phyloP scores from a whole-genome alignment of 2,113 vertebrate genomes.

The Rhabdornis inornatus region DNA sequence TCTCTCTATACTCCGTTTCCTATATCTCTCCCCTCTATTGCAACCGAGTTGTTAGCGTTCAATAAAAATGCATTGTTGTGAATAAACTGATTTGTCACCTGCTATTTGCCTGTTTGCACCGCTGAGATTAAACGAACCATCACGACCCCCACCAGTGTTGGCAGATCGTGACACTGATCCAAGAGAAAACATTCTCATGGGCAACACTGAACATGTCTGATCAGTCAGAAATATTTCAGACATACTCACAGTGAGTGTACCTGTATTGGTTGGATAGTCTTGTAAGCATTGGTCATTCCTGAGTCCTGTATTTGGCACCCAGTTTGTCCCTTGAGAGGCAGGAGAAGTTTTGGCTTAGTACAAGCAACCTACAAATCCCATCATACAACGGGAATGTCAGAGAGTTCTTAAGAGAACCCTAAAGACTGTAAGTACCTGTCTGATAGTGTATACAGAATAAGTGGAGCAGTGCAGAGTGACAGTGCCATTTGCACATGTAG shows the following conservation, averaged over 20 bases:
- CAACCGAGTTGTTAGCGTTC: no score
- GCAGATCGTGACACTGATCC: no score
- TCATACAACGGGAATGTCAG: neutral
- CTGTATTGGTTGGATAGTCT: neutral
- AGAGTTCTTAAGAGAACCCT: neutral
- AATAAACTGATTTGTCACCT: no score
- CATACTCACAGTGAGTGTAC: neutral
- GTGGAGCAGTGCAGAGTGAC: neutral
- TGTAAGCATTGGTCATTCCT: neutral
- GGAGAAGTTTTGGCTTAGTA: neutral
- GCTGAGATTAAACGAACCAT: no score
- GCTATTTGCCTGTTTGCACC: no score
- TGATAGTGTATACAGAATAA: neutral
- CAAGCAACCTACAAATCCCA: neutral
- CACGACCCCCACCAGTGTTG: no score
- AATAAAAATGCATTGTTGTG: no score
- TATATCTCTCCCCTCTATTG: no score
- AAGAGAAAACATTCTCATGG: neutral
- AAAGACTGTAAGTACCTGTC: neutral
- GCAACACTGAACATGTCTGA: neutral
- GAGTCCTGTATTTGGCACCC: neutral
- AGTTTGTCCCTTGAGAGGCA: neutral
- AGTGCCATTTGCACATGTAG: neutral
- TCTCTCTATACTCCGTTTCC: no score
- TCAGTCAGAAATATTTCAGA: neutral